Evolutionary conservation across 2,888 invertebrate genomes (phyloP), one percentile per base, ranked within the genome.

Genomic region (Erebia ligea): DNA sequence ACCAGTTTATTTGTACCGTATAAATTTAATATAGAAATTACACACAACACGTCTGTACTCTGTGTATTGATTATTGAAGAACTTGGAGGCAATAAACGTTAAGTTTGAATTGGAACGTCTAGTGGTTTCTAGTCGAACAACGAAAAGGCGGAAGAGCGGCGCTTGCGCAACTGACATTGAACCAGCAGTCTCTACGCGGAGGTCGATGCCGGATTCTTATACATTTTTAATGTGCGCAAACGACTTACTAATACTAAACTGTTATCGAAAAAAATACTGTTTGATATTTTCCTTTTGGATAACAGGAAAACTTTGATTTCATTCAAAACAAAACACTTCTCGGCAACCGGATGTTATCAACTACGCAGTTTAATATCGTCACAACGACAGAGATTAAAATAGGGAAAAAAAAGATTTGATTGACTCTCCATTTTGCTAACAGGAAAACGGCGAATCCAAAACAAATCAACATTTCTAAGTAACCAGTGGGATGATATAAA

Each of bases 141-240:
- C 69, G 73, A 73, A 78, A 79, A 79, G 79, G 90, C 91, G 92
- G 91, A 92, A 91, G 91, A 91, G 82, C 79, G 84, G 83, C 88
- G 90, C 87, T 93, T 92, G 90, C 92, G 92, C 92, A 92, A 92
- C 88, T 91, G 92, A 91, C 92, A 92, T 93, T 93, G 93, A 91
- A 91, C 85, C 82, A 81, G 81, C 86, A 83, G 83, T 87, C 86
- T 85, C 86, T 84, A 84, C 82, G 84, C 83, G 85, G 90, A 92
- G 92, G 91, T 89, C 91, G 83, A 78, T 84, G 88, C 86, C 89
- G 85, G 86, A 88, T 86, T 90, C 85, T 87, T 84, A 80, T 80
- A 80, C 82, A 80, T 76, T 84, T 84, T 84, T 82, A 85, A 87
- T 82, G 83, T 48, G 21, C 62, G 19, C 62, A 48, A 61, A 48